phyloP scores from a whole-genome alignment of 2,888 invertebrate genomes.

The Gryllus longicercus region DNA sequence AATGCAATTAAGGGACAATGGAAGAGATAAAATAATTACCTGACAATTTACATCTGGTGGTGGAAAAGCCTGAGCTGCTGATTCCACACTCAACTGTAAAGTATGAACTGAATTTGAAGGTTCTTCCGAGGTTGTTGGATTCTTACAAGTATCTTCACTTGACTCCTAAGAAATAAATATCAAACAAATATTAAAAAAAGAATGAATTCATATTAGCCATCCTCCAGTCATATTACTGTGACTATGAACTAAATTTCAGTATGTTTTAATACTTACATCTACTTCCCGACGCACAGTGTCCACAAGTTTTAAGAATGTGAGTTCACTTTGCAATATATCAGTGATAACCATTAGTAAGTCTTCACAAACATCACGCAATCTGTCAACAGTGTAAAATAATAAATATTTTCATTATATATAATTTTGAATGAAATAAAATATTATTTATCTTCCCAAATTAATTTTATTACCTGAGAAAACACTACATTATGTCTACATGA shows the following conservation, averaged over 20 bases:
- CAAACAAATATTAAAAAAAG: not conserved
- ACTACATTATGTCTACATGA: too few relatives aligned
- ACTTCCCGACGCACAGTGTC: slow-evolving; percentile 31
- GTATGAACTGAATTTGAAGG: not conserved
- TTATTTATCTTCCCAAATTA: too few relatives aligned
- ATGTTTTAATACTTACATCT: slow-evolving; percentile 28
- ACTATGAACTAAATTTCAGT: not conserved
- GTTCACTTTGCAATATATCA: slow-evolving; percentile 37
- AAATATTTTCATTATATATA: too few relatives aligned
- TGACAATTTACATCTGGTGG: not conserved
- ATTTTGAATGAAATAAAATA: too few relatives aligned
- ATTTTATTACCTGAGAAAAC: too few relatives aligned
- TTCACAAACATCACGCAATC: slow-evolving; percentile 38
- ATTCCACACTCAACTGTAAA: not conserved
- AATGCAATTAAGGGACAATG: too few relatives aligned
- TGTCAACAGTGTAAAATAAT: slow-evolving; percentile 30
- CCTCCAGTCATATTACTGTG: not conserved
- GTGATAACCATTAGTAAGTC: slow-evolving; percentile 38
- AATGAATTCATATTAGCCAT: too few relatives aligned
- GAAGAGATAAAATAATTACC: not conserved
- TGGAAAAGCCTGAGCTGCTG: not conserved
- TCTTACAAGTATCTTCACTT: slow-evolving; percentile 26
- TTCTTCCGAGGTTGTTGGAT: not conserved
- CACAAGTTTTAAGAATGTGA: slow-evolving; percentile 34
- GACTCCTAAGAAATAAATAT: slow-evolving; percentile 21